Conservation (phyloP, 2,888 invertebrate species). For the Aromia moschata region DNA sequence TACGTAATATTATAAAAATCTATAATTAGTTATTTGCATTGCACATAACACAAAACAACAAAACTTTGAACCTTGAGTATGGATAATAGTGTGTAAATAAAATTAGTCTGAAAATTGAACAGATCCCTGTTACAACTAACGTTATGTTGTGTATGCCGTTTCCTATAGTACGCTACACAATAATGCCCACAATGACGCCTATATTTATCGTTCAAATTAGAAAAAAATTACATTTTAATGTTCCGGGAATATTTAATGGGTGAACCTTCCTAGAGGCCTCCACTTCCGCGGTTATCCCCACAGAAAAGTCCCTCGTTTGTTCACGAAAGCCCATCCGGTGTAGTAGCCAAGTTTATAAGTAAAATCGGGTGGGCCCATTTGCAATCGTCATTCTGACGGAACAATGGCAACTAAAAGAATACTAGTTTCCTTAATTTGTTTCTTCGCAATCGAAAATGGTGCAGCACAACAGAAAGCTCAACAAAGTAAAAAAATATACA, state of each 20-base stretch:
- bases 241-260: neutral
- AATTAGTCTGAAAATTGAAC: neutral
- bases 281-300: neutral
- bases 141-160: neutral
- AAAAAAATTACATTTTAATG: neutral
- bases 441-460: neutral
- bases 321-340: neutral
- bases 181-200: neutral
- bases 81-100: neutral
- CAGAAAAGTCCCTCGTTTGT: conserved; percentile 6
- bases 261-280: neutral
- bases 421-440: neutral
- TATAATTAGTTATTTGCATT: no score
- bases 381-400: neutral
- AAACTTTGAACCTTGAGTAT: neutral
- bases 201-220: neutral
- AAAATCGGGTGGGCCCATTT: neutral
- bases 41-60: no score
- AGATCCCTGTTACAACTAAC: neutral
- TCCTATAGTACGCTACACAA: neutral
- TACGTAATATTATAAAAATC: no score
- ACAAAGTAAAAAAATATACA: no score
- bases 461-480: neutral
- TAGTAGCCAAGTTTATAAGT: neutral
- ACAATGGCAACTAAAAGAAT: neutral